phyloP scores from a whole-genome alignment of 2,888 invertebrate genomes.

The Caenorhabditis imperialis region DNA sequence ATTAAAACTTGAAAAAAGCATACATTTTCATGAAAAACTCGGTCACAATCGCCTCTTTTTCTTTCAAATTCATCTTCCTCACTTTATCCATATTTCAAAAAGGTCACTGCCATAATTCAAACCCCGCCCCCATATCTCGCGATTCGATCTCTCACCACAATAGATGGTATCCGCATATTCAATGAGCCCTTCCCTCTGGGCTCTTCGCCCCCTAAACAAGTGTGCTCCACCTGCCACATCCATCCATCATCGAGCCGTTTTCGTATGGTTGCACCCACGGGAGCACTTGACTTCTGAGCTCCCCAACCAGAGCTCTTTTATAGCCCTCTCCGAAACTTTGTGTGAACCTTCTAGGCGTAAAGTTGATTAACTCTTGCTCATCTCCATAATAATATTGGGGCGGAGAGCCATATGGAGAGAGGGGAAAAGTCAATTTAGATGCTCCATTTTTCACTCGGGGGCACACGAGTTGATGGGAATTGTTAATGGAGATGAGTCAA shows the following conservation, averaged over 20 bases:
- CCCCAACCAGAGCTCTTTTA: too few relatives aligned
- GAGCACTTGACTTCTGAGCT: conserved; percentile 35
- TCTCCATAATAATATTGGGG: conserved; percentile 44
- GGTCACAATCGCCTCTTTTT: too few relatives aligned
- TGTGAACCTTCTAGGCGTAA: conserved; percentile 17
- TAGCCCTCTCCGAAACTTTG: too few relatives aligned
- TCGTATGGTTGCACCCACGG: conserved; percentile 31
- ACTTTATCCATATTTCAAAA: too few relatives aligned
- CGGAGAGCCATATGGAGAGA: conserved; percentile 23
- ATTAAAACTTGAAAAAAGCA: too few relatives aligned
- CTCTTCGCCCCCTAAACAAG: conserved; percentile 1
- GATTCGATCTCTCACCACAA: conserved; percentile 15
- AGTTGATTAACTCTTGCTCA: conserved; percentile 59
- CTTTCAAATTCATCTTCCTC: too few relatives aligned
- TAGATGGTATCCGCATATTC: conserved; percentile 41
- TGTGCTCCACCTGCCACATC: conserved; percentile 50
- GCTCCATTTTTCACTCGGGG: too few relatives aligned
- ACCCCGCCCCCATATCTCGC: conserved; percentile 13
- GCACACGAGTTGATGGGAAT: too few relatives aligned
- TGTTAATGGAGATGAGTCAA: too few relatives aligned
- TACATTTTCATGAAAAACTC: too few relatives aligned
- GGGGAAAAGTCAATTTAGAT: not conserved
- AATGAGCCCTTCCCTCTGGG: conserved; percentile 1
- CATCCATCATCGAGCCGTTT: conserved; percentile 34
- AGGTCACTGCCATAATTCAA: conserved; percentile 5